Percentiles rank a stretch among this genome's conserved stretches.
phyloP scores from a whole-genome alignment of 1,140 invertebrate species.

The Phymorhynchus buccinoides region DNA sequence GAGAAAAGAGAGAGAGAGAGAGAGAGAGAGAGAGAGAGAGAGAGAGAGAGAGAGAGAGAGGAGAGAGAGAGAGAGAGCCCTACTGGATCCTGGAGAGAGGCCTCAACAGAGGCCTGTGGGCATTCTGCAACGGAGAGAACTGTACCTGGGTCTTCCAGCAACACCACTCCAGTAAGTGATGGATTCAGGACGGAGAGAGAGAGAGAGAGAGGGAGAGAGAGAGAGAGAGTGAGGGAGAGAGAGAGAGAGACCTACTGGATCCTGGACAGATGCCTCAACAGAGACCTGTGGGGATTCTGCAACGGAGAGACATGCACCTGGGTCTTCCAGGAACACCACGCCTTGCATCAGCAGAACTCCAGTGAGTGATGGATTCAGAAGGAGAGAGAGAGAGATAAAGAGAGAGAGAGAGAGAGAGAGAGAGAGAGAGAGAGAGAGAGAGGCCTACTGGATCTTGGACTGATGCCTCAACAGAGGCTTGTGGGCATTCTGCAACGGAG shows the following conservation, averaged over 20 bases:
- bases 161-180: too few species aligned
- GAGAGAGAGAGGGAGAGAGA: too few species aligned
- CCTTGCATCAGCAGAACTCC: not conserved
- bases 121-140: slow-evolving; percentile 41
- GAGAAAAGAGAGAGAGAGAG: too few species aligned
- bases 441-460: slow-evolving; percentile 4
- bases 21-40: too few species aligned
- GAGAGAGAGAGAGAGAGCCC: too few species aligned
- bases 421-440: too few species aligned
- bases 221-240: too few species aligned
- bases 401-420: too few species aligned
- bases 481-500: slow-evolving; percentile 52
- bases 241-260: slow-evolving; percentile 45
- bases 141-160: slow-evolving; percentile 58
- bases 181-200: too few species aligned
- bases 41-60: too few species aligned
- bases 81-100: not conserved
- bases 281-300: slow-evolving; percentile 58
- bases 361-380: not conserved
- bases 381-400: too few species aligned
- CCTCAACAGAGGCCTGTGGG: slow-evolving; percentile 54
- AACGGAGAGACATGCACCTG: slow-evolving; percentile 47
- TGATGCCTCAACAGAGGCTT: slow-evolving; percentile 49
- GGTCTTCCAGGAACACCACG: slow-evolving; percentile 51
- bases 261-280: slow-evolving; percentile 26